These are phyloP conservation scores for Hippoglossus stenolepis DNA, from an alignment of 2,113 vertebrate species.

Conservation along the genomic window DNA sequence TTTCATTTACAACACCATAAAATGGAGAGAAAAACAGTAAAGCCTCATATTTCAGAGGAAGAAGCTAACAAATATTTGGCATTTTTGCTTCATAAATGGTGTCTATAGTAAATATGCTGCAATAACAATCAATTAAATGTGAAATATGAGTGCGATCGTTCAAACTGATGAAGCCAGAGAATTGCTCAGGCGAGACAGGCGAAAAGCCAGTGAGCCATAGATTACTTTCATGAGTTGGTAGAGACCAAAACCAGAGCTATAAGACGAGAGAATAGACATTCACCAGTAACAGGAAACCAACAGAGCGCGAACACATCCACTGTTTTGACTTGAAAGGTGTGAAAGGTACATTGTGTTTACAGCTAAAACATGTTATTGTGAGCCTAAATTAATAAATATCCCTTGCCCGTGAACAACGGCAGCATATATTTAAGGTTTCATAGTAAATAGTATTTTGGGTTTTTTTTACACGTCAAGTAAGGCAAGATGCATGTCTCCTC, in stretches of 20 bases:
- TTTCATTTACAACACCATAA: neutral
- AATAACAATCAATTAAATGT: neutral
- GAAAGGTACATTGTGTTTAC: neutral
- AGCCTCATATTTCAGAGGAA: too few relatives aligned
- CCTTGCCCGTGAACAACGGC: neutral
- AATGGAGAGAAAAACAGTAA: neutral
- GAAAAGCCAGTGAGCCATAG: too few relatives aligned
- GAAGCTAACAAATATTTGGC: too few relatives aligned
- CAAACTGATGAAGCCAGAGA: neutral
- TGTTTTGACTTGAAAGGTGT: too few relatives aligned
- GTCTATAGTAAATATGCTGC: neutral
- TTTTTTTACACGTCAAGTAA: conserved; percentile 18
- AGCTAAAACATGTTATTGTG: neutral
- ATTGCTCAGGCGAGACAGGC: too few relatives aligned
- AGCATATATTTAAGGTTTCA: neutral
- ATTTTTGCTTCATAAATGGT: too few relatives aligned
- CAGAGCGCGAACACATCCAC: too few relatives aligned
- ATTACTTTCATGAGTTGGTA: too few relatives aligned
- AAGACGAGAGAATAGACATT: too few relatives aligned
- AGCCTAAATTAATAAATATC: neutral
- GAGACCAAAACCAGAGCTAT: too few relatives aligned
- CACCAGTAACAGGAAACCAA: too few relatives aligned
- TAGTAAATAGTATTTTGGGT: conserved; percentile 10
- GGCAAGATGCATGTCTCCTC: conserved; percentile 36
- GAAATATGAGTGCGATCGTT: neutral